Conservation (phyloP, 1,140 invertebrate genomes). For the Drosophila triauraria region DNA sequence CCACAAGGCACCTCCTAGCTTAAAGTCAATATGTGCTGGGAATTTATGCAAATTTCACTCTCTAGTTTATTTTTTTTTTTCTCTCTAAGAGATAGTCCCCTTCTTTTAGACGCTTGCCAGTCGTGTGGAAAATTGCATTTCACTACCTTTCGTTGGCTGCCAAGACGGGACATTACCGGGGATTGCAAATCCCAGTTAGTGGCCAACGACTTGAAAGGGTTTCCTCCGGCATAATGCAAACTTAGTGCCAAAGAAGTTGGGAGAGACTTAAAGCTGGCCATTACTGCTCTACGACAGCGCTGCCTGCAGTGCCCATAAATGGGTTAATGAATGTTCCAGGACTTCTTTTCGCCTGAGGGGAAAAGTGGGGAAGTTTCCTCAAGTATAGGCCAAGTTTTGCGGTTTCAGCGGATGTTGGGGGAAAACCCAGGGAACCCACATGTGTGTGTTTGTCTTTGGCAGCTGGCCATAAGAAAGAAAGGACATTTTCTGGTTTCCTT, state of each 20-base stretch:
- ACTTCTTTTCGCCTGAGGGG: not conserved
- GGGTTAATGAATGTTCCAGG: constrained; percentile 56
- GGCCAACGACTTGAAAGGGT: constrained; percentile 72
- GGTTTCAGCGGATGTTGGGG: constrained; percentile 2
- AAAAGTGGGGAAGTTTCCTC: not conserved
- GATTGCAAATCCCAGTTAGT: constrained; percentile 60
- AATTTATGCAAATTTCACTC: constrained; percentile 62
- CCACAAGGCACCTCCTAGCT: constrained; percentile 26
- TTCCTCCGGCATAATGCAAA: constrained; percentile 62
- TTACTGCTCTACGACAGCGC: constrained; percentile 48
- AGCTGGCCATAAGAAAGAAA: constrained; percentile 36
- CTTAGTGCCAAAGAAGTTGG: constrained; percentile 34
- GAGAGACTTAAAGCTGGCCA: constrained; percentile 31
- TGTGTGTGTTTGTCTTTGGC: constrained; percentile 11
- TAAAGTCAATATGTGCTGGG: constrained; percentile 49
- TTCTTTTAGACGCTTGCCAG: constrained; percentile 45
- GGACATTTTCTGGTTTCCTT: constrained; percentile 22
- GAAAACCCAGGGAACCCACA: not conserved
- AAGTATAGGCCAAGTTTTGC: constrained; percentile 45
- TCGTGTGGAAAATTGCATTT: constrained; percentile 80
- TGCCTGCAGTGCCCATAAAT: constrained; percentile 61
- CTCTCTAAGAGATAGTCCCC: not conserved
- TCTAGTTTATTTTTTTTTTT: not conserved
- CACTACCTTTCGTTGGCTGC: constrained; percentile 38
- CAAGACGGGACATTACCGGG: constrained; percentile 17